These are phyloP conservation scores for Pseudolycoriella hygida DNA, from an alignment of 2,888 invertebrate genomes.

Conservation along the genomic window DNA sequence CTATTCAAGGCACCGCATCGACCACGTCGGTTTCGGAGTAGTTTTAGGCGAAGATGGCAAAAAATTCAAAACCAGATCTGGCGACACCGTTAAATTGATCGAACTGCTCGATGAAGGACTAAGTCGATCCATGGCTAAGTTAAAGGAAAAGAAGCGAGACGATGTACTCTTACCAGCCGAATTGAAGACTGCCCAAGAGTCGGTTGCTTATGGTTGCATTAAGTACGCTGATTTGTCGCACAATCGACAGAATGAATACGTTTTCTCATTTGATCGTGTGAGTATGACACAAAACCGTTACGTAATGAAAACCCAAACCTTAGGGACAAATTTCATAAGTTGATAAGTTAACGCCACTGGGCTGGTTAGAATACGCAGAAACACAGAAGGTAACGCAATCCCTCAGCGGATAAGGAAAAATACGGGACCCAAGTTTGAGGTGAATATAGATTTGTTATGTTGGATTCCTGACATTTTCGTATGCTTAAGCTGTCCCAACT, in stretches of 20 bases:
- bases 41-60: slow-evolving; percentile 97
- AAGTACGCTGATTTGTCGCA: slow-evolving; percentile 95
- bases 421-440: too few relatives aligned
- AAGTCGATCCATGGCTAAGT: slow-evolving; percentile 60
- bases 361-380: neutral
- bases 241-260: slow-evolving; percentile 82
- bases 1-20: slow-evolving; percentile 45
- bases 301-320: neutral
- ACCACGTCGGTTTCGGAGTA: slow-evolving; percentile 91
- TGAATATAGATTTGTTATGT: too few relatives aligned
- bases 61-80: slow-evolving; percentile 92
- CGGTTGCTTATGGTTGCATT: slow-evolving; percentile 94
- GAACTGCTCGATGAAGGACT: slow-evolving; percentile 87
- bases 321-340: neutral
- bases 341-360: neutral
- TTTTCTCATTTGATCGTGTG: slow-evolving; percentile 88
- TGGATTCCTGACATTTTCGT: too few relatives aligned
- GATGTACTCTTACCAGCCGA: slow-evolving; percentile 67
- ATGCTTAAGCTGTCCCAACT: too few relatives aligned
- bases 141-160: slow-evolving; percentile 74
- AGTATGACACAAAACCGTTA: too few relatives aligned
- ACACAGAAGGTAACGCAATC: too few relatives aligned
- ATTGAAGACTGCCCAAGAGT: slow-evolving; percentile 64
- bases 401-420: too few relatives aligned
- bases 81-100: slow-evolving; percentile 70